Base-by-base conservation (phyloP, 2,888 invertebrate genomes). In the Arctia plantaginis region DNA sequence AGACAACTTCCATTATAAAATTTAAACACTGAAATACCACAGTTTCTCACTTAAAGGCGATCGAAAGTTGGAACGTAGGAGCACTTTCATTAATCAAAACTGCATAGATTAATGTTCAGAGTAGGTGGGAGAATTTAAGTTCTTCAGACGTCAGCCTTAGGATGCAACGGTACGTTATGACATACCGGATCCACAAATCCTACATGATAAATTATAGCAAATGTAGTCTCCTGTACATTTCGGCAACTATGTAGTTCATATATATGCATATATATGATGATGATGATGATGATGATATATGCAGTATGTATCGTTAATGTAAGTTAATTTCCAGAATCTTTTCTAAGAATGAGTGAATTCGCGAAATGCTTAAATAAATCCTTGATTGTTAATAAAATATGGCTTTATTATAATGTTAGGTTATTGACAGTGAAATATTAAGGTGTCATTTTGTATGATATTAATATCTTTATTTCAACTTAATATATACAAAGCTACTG, bases 141-240 rank as follows among this genome's bases (percentile, higher is more conserved):
- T 77, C 62, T 72, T 79, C 74, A 80, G 68, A 74, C 79, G 47
- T 69, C 69, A 77, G 71, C 77, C 79, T 82, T 79, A 77, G 66
- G 74, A 76, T 74, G 77, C 73, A 74, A 72, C 80, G 73, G 72
- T 82, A 80, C 73, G 69, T 65, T 77, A 81, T 86, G 86, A 85
- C 85, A 73, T 80, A 80, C 81, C 70, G 77, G 81, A 84, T 83
- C 81, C 83, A 77, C 81, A 79, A 82, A 88, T 86, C 87, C 86
- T 55, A 66, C 72, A 83, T 88, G 88, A 88, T 87, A 83, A 87
- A 88, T 88, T 75, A 84, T 81, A 75, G 74, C 75, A 82, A 83
- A 85, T 85, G 82, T 84, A n/a, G 77, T 81, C 78, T 75, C 77
- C 79, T 77, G 77, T 85, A 81, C 83, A 87, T 82, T 84, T 80